Evolutionary conservation across 30 jellyfish, hydroid and myxozoan species (phyloP), one percentile per base, ranked within the genome.

Genomic region (Hydractinia symbiolongicarpus): DNA sequence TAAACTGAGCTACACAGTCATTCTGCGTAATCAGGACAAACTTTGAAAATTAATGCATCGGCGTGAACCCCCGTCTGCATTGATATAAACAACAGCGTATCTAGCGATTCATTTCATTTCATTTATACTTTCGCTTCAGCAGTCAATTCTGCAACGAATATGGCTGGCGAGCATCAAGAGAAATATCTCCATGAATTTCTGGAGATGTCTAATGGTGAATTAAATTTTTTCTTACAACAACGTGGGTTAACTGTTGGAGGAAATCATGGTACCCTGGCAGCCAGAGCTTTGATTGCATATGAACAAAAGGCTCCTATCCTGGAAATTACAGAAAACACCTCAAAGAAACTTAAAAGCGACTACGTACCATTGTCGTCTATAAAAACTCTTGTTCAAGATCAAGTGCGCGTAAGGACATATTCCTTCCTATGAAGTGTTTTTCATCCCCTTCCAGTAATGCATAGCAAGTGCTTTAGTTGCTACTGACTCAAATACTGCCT

Each of bases 341-440:
- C 44, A 0, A 30, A 30, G 44, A 30, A 30, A 30, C 44, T 30
- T 30, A 30, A 30, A 30, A 30, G 44, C 44, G 44, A 30, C 44
- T 30, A 30, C 66, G 15, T 50, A 80, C 86, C 80, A 80, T 78
- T 30, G 44, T 30, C 44, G 44, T 30, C 44, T 0, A 30, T 51
- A 80, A 55, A 80, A 80, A 80, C 67, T 80, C 88, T 80, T 80
- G 86, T 72, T 80, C 86, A 84, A 80, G 67, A 62, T 78, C 15
- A 51, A 64, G 53, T 80, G 72, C 67, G 51, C 73, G 66, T 68
- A 5, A 10, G 15, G 88, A 84, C 55, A 71, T 78, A 82, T 86
- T 77, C 2, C 15, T 11, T 58, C 67, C 5, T 51, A 5, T 67
- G 17, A 3, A 51, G 83, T 64, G 66, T 66, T 80, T 55, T 54